phyloP scores from a whole-genome alignment of 2,113 vertebrate species.

The Nycticebus coucang region DNA sequence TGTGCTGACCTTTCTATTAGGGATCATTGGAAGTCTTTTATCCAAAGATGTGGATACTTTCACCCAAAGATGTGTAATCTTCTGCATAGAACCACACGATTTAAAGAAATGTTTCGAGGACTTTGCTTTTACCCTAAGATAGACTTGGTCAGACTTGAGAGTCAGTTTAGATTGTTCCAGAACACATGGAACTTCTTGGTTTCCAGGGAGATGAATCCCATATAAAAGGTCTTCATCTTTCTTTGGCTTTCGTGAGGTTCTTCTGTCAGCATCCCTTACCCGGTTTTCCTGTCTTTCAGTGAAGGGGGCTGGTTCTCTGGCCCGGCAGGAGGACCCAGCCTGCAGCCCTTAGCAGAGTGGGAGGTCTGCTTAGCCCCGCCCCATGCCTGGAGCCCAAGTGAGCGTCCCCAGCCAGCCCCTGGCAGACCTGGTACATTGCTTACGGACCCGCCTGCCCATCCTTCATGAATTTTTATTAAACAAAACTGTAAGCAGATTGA shows the following conservation, averaged over 20 bases:
- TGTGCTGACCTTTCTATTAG: not conserved
- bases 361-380: conserved; percentile 77
- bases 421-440: conserved; percentile 90
- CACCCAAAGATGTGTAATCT: not conserved
- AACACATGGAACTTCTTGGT: not conserved
- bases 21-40: not conserved
- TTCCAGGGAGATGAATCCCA: not conserved
- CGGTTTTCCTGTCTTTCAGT: conserved; percentile 71
- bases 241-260: not conserved
- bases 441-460: conserved; percentile 92
- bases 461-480: conserved; percentile 99
- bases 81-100: not conserved
- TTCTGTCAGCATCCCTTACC: not conserved
- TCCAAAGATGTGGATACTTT: not conserved
- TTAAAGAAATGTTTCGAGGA: not conserved
- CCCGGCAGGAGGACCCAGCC: conserved; percentile 78
- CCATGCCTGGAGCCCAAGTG: conserved; percentile 73
- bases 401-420: conserved; percentile 82
- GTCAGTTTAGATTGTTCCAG: not conserved
- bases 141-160: not conserved
- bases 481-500: conserved; percentile 99
- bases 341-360: conserved; percentile 67
- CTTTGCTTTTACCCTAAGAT: not conserved
- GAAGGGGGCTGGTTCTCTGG: conserved; percentile 72
- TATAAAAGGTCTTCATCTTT: not conserved